Percentiles rank a stretch among this genome's conserved stretches.
phyloP scores from a whole-genome alignment of 2,888 invertebrate genomes.

The Diaprepes abbreviatus region DNA sequence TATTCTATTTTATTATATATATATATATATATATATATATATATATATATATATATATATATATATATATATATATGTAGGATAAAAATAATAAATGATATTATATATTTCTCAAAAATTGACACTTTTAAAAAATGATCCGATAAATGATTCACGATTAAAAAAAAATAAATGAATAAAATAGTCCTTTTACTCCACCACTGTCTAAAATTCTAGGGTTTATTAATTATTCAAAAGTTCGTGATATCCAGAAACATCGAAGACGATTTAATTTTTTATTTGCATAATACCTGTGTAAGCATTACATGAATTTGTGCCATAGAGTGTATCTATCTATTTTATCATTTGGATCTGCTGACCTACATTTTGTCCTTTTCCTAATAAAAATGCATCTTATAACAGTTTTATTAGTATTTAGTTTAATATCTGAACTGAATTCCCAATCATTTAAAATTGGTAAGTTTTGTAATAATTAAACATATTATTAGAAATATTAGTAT shows the following conservation, averaged over 20 bases:
- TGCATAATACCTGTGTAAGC: slow-evolving; percentile 22
- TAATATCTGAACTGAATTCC: background rate
- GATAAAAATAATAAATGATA: too few species aligned
- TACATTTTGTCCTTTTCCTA: background rate
- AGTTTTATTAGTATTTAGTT: background rate
- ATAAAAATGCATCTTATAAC: slow-evolving; percentile 1
- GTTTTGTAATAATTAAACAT: too few species aligned
- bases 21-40: too few species aligned
- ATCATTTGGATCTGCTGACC: background rate
- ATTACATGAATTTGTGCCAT: background rate
- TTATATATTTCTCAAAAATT: too few species aligned
- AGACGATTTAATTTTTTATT: slow-evolving; percentile 28
- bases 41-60: background rate
- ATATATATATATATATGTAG: background rate
- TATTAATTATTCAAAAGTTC: slow-evolving; percentile 55
- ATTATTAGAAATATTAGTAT: background rate
- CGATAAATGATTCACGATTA: too few species aligned
- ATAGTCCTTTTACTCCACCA: slow-evolving; percentile 12
- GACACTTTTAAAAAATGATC: too few species aligned
- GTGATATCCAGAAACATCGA: slow-evolving; percentile 39
- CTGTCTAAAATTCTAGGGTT: background rate
- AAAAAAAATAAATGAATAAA: too few species aligned
- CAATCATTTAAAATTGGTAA: slow-evolving; percentile 44
- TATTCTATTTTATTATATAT: too few species aligned
- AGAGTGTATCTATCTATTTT: background rate